Evolutionary conservation across 2,113 vertebrate species (phyloP).

Genomic region (Lagopus leucura): DNA sequence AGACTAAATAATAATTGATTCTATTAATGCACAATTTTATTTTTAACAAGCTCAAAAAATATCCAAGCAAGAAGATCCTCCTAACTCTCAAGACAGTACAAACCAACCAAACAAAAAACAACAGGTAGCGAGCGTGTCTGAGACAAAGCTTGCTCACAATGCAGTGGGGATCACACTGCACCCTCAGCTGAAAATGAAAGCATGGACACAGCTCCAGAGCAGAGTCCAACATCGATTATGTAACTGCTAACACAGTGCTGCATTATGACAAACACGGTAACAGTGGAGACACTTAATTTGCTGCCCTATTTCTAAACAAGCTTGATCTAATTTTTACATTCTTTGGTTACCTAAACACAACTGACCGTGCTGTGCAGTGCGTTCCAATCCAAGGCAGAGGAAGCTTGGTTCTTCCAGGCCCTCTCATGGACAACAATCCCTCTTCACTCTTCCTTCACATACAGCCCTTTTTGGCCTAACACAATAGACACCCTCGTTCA

Average conservation of each 20-base stretch:
- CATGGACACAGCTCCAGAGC: neutral
- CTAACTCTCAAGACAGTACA: neutral
- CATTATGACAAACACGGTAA: neutral
- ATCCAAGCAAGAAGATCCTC: neutral
- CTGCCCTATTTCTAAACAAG: neutral
- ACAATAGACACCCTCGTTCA: neutral
- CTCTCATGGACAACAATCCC: neutral
- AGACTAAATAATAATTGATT: neutral
- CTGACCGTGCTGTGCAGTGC: fast-evolving
- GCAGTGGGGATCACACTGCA: neutral
- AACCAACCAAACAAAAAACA: neutral
- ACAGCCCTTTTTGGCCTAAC: neutral
- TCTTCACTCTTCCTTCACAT: no score
- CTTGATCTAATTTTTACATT: neutral
- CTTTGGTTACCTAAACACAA: neutral
- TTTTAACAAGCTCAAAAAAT: neutral
- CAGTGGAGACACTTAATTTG: neutral
- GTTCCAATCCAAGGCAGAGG: neutral
- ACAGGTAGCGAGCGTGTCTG: neutral
- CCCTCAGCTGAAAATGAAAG: neutral
- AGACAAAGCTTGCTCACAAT: neutral
- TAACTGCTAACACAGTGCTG: neutral
- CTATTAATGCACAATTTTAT: neutral
- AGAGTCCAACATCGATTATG: neutral
- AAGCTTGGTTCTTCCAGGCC: neutral